Base-by-base conservation (phyloP, 2,888 invertebrate species). In the Neoitamus cyanurus region DNA sequence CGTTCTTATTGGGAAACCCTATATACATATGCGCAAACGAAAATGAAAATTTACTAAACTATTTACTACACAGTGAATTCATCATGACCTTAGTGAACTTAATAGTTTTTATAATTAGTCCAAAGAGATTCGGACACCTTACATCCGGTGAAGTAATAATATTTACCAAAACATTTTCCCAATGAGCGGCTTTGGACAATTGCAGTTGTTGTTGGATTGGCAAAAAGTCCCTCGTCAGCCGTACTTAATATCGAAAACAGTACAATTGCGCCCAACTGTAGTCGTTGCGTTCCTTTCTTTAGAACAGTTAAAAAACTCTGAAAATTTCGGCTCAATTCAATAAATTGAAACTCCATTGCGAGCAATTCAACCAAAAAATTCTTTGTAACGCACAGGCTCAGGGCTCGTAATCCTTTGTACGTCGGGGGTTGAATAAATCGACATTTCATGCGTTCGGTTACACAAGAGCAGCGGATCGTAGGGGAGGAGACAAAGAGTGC, bases 291-390 rank as follows among this genome's bases (percentile, higher is more conserved):
- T 58, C 37, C 75, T 34, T 37, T 48, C 48, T 30, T 28, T 4
- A 4, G 48, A 48, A 48, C 20, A 46, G 30, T 46, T 42, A 11
- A 78, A 5, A 48, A 15, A 30, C 28, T 78, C 46, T 46, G 42
- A 48, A 78, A 78, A 78, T 25, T n/a, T n/a, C 48, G 80, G 30
- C 15, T 36, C 15, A 28, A 78, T 30, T 78, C 78, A 78, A 78
- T 42, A 78, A 78, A 78, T 82, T 36, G 69, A 82, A 82, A 82
- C 68, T 69, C 82, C 37, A 69, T 82, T 69, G 82, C 69, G 36
- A 36, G 36, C 42, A 68, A 82, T 25, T 82, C 25, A 28, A 82
- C 69, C 69, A 69, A 68, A 82, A 82, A 82, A 69, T 82, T 82
- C 69, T 36, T 37, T 20, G 25, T 30, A 69, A 69, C 34, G 36